These are phyloP conservation scores for Micoletzkya japonica DNA, from an alignment of 2,888 invertebrate genomes.

Conservation along the genomic window DNA sequence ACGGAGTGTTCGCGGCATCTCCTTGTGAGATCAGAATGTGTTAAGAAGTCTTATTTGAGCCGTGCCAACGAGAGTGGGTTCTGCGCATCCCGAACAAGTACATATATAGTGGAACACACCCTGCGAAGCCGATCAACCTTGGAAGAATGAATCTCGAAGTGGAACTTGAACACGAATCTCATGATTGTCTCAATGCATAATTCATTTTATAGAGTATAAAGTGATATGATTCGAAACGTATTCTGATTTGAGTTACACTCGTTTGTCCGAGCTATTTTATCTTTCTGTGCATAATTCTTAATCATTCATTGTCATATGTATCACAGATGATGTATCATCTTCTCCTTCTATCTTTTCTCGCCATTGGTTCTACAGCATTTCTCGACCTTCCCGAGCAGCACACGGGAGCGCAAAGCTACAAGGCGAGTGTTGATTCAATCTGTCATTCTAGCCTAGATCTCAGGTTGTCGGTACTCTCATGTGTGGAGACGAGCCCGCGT, in stretches of 20 bases:
- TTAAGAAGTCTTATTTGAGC: conserved; percentile 48
- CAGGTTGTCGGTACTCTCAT: conserved; percentile 51
- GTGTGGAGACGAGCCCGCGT: conserved; percentile 55
- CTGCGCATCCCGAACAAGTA: conserved; percentile 60
- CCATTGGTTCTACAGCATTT: neutral
- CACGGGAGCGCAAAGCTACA: conserved; percentile 49
- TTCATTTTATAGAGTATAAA: neutral
- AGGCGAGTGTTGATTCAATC: conserved; percentile 31
- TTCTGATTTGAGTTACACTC: neutral
- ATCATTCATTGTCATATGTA: neutral
- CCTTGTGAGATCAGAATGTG: too few species aligned
- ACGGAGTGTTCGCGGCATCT: too few species aligned
- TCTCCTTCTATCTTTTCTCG: neutral
- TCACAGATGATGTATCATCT: conserved; percentile 13
- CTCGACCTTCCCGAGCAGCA: conserved; percentile 38
- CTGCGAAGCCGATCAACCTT: conserved; percentile 27
- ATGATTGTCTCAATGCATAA: conserved; percentile 46
- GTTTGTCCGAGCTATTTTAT: too few species aligned
- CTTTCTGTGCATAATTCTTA: neutral
- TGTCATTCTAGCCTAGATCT: neutral
- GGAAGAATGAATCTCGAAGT: conserved; percentile 57
- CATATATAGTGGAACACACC: conserved; percentile 44
- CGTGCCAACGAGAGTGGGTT: conserved; percentile 60
- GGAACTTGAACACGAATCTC: conserved; percentile 55
- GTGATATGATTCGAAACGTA: neutral